A percentile compares a stretch with the other conserved stretches of the same genome.
These are phyloP conservation scores for Morpho deidamia DNA, from an alignment of 2,888 invertebrate species.

Conservation along the genomic window DNA sequence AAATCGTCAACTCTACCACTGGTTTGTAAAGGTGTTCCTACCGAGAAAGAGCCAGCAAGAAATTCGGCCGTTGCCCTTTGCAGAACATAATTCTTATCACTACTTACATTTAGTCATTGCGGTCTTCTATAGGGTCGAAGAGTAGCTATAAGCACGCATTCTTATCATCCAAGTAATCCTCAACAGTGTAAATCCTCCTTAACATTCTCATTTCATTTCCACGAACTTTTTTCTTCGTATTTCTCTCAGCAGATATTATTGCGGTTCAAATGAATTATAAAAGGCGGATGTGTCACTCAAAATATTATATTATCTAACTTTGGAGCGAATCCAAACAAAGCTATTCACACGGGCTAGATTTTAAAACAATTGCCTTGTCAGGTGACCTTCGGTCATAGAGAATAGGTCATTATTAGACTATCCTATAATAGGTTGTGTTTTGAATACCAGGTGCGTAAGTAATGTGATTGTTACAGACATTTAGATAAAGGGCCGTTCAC, in stretches of 20 bases:
- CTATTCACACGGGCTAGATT: slow-evolving; percentile 33
- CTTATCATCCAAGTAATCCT: too few species aligned
- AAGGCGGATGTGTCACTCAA: slow-evolving; percentile 25
- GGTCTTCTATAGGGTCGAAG: too few species aligned
- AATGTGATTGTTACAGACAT: slow-evolving; percentile 22
- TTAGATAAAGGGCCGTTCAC: too few species aligned
- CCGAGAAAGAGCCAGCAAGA: too few species aligned
- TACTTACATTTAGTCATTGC: too few species aligned
- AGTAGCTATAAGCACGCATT: too few species aligned
- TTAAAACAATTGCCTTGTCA: slow-evolving; percentile 35
- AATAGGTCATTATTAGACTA: slow-evolving; percentile 16
- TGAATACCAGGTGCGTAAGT: slow-evolving; percentile 28
- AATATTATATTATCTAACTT: slow-evolving; percentile 35
- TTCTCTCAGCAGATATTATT: not conserved
- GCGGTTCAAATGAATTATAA: slow-evolving; percentile 14
- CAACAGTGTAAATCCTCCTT: too few species aligned
- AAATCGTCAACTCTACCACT: too few species aligned
- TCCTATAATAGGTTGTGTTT: slow-evolving; percentile 30
- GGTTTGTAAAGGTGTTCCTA: too few species aligned
- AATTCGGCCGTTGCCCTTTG: too few species aligned
- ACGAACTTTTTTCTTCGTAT: not conserved
- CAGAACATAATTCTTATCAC: too few species aligned
- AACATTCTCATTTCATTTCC: too few species aligned
- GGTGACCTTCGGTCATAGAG: slow-evolving; percentile 28
- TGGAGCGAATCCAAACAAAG: slow-evolving; percentile 23